Base-by-base conservation (phyloP, 2,113 vertebrate genomes). In the Poeciliopsis retropinna region DNA sequence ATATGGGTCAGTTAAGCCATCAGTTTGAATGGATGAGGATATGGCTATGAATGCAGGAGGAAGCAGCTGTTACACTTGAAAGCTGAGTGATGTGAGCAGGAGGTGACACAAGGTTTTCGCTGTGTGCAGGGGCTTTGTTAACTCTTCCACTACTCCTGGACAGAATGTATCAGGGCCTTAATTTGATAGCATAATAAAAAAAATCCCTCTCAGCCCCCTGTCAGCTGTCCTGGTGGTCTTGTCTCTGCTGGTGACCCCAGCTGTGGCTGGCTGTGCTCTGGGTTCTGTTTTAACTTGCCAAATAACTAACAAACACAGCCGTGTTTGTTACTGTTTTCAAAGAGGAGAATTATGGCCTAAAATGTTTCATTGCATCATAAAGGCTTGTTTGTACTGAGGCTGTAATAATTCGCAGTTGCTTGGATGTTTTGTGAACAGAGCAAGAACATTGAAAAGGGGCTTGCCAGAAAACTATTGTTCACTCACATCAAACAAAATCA, bases 1-100 rank as follows among this genome's bases (percentile, higher is more conserved):
- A 70, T 89, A 86, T 31, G 70, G 89, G 88, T 90, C 91, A 86
- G 83, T 89, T 92, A 90, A 91, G 88, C 87, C 86, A 78, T 85
- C 79, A 83, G 87, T 78, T 84, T 91, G 88, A 89, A 90, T 87
- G 85, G 89, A 82, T 78, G 87, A 81, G 87, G 87, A 87, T 89
- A 87, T 88, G 70, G 87, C 76, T 83, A 84, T 86, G 89, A 88
- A 83, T 75, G 79, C 78, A 83, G 88, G 88, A 81, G 89, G 88
- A 92, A 91, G 91, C 92, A 93, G 91, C 92, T 93, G 91, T 91
- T 90, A 71, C 78, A 87, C 88, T 88, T 87, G 89, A 90, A 89
- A 87, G 86, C 92, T 90, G 88, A 92, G 86, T 92, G 92, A 93
- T 88, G 86, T 91, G 91, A 92, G 87, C 89, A 88, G 89, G 85